Base-by-base conservation (phyloP, 2,888 invertebrate genomes). In the Lacanobia oleracea region DNA sequence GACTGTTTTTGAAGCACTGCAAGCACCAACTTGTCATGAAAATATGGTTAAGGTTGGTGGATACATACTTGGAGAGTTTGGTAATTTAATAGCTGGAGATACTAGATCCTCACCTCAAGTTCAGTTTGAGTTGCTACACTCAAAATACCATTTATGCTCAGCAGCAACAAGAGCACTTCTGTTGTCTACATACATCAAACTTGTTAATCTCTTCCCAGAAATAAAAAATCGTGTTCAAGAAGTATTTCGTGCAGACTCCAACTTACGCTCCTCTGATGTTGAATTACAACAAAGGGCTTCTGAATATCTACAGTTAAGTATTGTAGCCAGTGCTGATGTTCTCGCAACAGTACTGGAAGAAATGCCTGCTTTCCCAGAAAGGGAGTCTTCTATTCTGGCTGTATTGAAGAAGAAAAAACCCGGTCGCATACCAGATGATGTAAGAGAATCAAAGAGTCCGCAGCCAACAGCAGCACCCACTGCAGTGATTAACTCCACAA, bases 1-100 rank as follows among this genome's bases (percentile, higher is more conserved):
- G 96, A 99, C 99, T 68, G 99, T 99, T 37, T 99, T 99, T 96
- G 99, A 99, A 96, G 99, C 99, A 72, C 96, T 99, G 67, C 99
- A 99, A 96, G 99, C 99, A 48, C 99, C 99, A 27, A 99, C 99
- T 40, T 99, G 99, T 91, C 99, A 99, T 93, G 99, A 99, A 95
- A 99, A 99, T 93, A 99, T 99, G 99, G 99, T 99, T 1, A 99
- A 99, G 97, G 99, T 99, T 69, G 99, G 99, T 77, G 99, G 99
- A 67, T 99, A 99, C 90, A 99, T 99, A 88, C 97, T 99, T 77
- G 99, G 99, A 78, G 99, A 99, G 95, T 99, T 99, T 96, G 99
- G 99, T 67, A 99, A 99, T 96, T 97, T 99, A 77, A 99, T 99
- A 92, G 99, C 99, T 86, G 99, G 99, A 21, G 99, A 99, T 94